Evolutionary conservation across 2,797 vertebrate genomes (phyloP).

Genomic region (Pseudochirops cupreus): DNA sequence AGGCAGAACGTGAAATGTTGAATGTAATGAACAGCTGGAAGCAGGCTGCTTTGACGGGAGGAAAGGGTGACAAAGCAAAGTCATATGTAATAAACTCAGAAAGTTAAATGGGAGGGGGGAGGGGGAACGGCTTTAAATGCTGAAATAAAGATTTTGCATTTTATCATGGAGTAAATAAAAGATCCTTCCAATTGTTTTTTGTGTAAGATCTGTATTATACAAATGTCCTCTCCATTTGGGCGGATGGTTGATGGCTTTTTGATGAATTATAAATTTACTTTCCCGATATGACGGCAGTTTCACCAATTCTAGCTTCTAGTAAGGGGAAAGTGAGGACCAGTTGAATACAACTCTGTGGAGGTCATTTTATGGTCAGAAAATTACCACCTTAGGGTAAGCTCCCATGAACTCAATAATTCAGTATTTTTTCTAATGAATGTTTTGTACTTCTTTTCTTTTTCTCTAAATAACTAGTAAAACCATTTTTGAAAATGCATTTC

Average conservation of each 20-base stretch:
- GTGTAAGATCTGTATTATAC: background rate
- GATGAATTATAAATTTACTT: background rate
- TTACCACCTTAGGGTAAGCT: background rate
- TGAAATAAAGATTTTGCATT: background rate
- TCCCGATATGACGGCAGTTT: background rate
- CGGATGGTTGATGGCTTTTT: background rate
- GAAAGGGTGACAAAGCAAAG: background rate
- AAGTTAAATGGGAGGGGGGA: background rate
- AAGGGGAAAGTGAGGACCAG: background rate
- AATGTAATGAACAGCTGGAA: background rate
- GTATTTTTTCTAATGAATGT: background rate
- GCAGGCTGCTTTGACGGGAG: background rate
- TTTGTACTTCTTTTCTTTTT: background rate
- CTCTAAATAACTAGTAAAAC: background rate
- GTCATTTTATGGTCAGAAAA: background rate
- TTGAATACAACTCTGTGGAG: background rate
- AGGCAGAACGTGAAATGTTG: background rate
- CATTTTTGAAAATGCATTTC: background rate
- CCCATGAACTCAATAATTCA: background rate
- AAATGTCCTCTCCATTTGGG: background rate
- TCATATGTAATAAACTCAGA: background rate
- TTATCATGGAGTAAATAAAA: background rate
- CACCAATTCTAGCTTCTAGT: background rate
- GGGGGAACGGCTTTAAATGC: background rate
- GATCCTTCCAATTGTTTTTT: background rate